Base-by-base conservation (phyloP, 2,797 vertebrate species). In the Borostomias antarcticus region DNA sequence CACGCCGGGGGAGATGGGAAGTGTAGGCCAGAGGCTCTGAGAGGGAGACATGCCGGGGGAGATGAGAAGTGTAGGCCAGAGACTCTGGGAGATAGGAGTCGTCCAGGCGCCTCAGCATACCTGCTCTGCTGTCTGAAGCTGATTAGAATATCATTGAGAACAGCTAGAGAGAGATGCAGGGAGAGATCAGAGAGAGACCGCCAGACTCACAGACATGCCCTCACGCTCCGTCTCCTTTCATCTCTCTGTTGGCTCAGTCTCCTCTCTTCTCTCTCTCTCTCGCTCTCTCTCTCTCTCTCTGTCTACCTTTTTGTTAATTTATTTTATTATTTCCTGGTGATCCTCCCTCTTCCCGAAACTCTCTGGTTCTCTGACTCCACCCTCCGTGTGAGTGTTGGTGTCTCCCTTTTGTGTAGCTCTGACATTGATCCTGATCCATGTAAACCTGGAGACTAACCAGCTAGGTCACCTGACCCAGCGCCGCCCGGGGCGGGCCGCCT, bases 401-500 rank as follows among this genome's bases (percentile, higher is more conserved):
- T 48, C 0, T 48, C 17, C 19, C 40, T 35, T 10, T 35, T 43
- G 4, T 17, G 11, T 2, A 43, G 4, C 17, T 17, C 37, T 43
- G 15, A 43, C 37, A 43, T 17, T 0, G 37, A 43, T 43, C 13
- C 37, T 17, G 13, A 17, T 43, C 37, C 37, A 17, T 43, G 37
- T 43, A 43, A 43, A 43, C 37, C 1, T 43, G n/a, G n/a, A n/a
- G n/a, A n/a, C n/a, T n/a, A 11, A 17, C 37, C 13, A 17, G 11
- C 2, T 72, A 63, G 23, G 5, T 74, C 78, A 85, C 54, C 73
- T 68, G 43, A 75, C 50, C 66, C 69, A 26, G 53, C 52, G 25
- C 33, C 69, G 67, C 75, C 63, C 2, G 37, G 37, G 19, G n/a
- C n/a, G n/a, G 57, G 9, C 37, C 15, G 13, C 19, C 8, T 54